These are phyloP conservation scores for Cenopis cana DNA, from an alignment of 2,888 invertebrate genomes.

Conservation along the genomic window DNA sequence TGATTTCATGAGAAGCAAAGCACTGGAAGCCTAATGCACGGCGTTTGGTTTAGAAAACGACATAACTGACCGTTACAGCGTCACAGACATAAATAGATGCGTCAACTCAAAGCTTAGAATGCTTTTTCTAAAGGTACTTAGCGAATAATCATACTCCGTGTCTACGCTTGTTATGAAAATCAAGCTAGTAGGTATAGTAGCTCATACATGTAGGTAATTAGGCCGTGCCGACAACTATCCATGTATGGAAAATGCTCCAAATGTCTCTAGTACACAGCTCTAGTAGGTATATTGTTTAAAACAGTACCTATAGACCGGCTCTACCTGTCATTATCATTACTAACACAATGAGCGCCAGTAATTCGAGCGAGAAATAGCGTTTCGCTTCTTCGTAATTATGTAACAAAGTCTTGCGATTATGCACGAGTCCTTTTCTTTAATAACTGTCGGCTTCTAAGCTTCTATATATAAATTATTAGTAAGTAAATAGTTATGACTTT, in stretches of 20 bases:
- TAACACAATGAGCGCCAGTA: slow-evolving; percentile 2
- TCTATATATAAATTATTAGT: background rate
- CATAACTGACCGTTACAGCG: background rate
- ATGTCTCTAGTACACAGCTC: too few species aligned
- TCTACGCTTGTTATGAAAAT: background rate
- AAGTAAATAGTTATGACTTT: background rate
- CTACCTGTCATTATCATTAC: slow-evolving; percentile 6
- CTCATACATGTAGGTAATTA: background rate
- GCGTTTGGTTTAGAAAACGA: too few species aligned
- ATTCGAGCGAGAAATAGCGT: slow-evolving; percentile 7
- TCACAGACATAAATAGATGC: background rate
- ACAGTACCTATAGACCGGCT: slow-evolving; percentile 9
- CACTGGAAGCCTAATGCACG: too few species aligned
- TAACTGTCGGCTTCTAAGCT: background rate
- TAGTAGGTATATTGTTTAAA: slow-evolving; percentile 3
- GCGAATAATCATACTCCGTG: background rate
- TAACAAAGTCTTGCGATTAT: background rate
- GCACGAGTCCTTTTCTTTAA: too few species aligned
- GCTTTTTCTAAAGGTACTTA: background rate
- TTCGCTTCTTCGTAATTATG: slow-evolving; percentile 31
- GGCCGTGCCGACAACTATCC: background rate
- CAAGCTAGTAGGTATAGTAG: background rate
- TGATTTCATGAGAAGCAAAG: background rate
- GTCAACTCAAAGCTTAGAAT: background rate
- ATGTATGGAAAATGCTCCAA: background rate